A percentile compares a stretch with the other conserved stretches of the same genome.
These are phyloP conservation scores for Caerostris extrusa DNA, from an alignment of 1,140 invertebrate species.

Conservation along the genomic window DNA sequence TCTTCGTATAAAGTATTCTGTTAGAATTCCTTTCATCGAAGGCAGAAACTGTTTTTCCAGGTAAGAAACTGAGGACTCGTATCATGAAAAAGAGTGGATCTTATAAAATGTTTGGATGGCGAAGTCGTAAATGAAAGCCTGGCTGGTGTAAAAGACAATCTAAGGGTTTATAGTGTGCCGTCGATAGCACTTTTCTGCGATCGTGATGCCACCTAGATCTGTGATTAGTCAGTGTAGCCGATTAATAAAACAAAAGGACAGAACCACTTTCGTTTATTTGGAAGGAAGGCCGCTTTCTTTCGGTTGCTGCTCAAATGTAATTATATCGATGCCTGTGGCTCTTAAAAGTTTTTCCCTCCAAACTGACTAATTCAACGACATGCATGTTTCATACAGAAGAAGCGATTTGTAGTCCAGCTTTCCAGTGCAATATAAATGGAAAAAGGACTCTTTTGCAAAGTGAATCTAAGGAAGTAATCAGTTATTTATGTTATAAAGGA, in stretches of 20 bases:
- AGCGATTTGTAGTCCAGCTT: no score
- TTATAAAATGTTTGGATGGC: constrained; percentile 38
- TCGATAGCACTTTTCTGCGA: constrained; percentile 61
- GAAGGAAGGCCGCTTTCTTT: neutral
- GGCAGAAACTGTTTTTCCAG: neutral
- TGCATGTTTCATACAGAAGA: no score
- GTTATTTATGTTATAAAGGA: no score
- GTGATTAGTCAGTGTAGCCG: constrained; percentile 33
- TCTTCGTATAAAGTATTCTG: no score
- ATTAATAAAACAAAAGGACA: constrained; percentile 72
- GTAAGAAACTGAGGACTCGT: neutral
- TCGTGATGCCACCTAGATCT: constrained; percentile 51
- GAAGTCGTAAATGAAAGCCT: constrained; percentile 70
- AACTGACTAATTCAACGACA: neutral
- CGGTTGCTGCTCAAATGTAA: constrained; percentile 14
- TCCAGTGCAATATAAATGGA: no score
- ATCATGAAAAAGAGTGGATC: constrained; percentile 20
- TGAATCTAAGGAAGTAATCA: no score
- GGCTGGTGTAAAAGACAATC: constrained; percentile 75
- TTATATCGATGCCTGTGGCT: constrained; percentile 12
- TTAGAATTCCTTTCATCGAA: no score
- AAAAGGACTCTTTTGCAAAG: no score
- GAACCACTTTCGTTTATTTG: constrained; percentile 47
- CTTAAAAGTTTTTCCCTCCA: neutral
- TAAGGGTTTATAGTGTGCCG: constrained; percentile 72